Conservation (phyloP, 2,113 vertebrate species). For the Mixornis gularis region DNA sequence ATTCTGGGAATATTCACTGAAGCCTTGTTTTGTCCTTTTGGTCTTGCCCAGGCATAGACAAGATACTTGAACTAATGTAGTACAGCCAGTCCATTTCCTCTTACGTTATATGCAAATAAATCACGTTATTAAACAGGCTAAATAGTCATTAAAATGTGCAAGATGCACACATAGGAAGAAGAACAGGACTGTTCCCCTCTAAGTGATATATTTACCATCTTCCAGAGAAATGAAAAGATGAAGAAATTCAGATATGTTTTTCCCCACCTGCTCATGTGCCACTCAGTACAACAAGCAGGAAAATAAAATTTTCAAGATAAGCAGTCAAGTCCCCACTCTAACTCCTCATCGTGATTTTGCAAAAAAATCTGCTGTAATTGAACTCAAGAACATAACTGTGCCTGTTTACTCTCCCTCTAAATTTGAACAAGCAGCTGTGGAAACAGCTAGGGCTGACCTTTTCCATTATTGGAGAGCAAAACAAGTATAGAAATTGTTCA, state of each 20-base stretch:
- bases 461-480: not conserved
- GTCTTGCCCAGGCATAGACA: not conserved
- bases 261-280: not conserved
- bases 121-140: not conserved
- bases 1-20: not conserved
- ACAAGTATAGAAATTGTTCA: not conserved
- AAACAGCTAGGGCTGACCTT: not conserved
- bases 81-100: not conserved
- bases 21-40: not conserved
- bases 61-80: not conserved
- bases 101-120: not conserved
- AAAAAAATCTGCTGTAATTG: not conserved
- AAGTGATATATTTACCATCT: not conserved
- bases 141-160: not conserved
- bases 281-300: not conserved
- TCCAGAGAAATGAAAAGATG: not conserved
- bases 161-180: not conserved
- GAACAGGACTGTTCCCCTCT: not conserved
- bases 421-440: not conserved
- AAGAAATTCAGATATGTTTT: not conserved
- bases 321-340: not conserved
- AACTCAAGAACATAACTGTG: not conserved
- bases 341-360: not conserved
- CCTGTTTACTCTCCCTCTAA: not conserved
- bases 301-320: not conserved